Percentiles rank a stretch among this genome's conserved stretches.
phyloP scores from a whole-genome alignment of 2,888 invertebrate genomes.

The Harmothoe impar region DNA sequence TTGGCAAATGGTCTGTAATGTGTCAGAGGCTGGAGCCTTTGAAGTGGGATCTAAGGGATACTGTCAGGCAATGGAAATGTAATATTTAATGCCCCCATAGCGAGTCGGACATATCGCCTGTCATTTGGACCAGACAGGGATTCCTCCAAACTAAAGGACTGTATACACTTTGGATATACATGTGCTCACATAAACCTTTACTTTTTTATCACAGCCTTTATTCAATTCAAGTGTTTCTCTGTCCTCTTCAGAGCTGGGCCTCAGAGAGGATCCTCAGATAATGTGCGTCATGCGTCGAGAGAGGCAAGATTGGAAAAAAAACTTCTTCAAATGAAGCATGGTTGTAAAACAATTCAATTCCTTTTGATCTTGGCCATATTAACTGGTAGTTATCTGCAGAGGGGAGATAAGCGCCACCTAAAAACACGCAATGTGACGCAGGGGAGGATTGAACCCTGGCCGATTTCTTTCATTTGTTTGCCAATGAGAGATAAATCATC shows the following conservation, averaged over 20 bases:
- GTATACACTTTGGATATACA: constrained; percentile 19
- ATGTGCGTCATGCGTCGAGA: neutral
- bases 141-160: neutral
- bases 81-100: constrained; percentile 34
- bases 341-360: constrained; percentile 57
- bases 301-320: neutral
- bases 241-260: neutral
- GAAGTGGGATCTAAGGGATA: constrained; percentile 15
- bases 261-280: neutral
- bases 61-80: constrained; percentile 14
- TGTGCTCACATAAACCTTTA: neutral
- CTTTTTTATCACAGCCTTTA: neutral
- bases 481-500: constrained; percentile 40
- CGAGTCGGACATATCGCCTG: neutral
- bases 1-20: constrained; percentile 19
- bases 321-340: constrained; percentile 39
- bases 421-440: neutral
- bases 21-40: neutral
- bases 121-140: neutral
- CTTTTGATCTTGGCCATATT: constrained; percentile 49
- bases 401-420: neutral
- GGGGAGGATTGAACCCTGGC: neutral
- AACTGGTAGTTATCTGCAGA: constrained; percentile 51
- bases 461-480: constrained; percentile 49
- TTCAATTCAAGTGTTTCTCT: constrained; percentile 7